Evolutionary conservation across 2,888 invertebrate species (phyloP), one percentile per base, ranked within the genome.

Genomic region (Steromphala cineraria): DNA sequence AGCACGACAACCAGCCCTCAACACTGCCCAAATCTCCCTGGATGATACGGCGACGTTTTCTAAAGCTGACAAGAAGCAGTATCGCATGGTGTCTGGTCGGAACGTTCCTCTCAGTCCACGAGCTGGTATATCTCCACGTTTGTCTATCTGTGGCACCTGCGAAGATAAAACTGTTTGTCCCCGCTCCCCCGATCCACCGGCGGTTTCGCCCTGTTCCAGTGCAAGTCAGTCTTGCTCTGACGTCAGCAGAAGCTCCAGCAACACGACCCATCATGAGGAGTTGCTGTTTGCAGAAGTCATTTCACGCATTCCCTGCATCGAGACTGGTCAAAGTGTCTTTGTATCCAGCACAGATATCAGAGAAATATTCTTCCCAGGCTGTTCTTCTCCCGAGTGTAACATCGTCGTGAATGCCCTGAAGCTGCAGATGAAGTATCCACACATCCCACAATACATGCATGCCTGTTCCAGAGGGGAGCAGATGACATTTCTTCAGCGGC

Each of bases 341-440:
- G 86, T 84, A 0, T 82, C 84, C 13, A 88, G 89, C 88, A 83
- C 87, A 0, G 88, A 88, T 78, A 62, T 89, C 3, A 86, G 84
- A 53, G 89, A 89, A 78, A 78, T 85, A 0, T 75, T 88, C 13
- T 87, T 89, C 28, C 82, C 88, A 2, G 83, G 84, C 52, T 89
- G 89, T 56, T 79, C 85, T 8, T 81, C 84, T 75, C 76, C 80
- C 7, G 36, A 77, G 0, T 89, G 89, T 78, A 75, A 81, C 40
- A 84, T 87, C n/a, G 87, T 89, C 15, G 75, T 88, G 24, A 82
- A 81, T 28, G 86, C 84, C 0, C 67, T 89, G 62, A 88, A 88
- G 67, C 67, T 74, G 10, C 78, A 83, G 24, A 55, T 86, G 10
- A 80, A 81, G n/a, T 87, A 84, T 53, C 87, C 88, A 2, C 76